phyloP scores from a whole-genome alignment of 2,888 invertebrate genomes.

The Syrista parreyssii region DNA sequence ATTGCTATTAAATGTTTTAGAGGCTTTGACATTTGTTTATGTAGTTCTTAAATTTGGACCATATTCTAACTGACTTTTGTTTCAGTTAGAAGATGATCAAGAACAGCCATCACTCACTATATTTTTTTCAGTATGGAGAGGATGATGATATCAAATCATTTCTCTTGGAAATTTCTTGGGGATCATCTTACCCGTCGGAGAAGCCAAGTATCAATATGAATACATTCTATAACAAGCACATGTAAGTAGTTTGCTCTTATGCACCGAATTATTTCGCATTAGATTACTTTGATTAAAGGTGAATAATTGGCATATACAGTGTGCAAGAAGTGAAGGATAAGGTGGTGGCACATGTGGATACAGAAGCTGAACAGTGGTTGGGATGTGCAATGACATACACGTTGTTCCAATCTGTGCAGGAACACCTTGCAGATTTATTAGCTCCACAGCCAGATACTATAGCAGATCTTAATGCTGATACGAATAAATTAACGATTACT shows the following conservation, averaged over 20 bases:
- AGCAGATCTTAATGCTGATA: conserved; percentile 64
- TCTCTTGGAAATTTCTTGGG: conserved; percentile 89
- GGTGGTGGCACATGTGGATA: conserved; percentile 72
- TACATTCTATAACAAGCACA: conserved; percentile 91
- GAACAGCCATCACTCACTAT: background rate
- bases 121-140: conserved; percentile 78
- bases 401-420: conserved; percentile 90
- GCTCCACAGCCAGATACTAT: conserved; percentile 76
- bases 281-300: conserved; percentile 33
- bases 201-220: conserved; percentile 86
- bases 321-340: conserved; percentile 77
- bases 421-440: conserved; percentile 79
- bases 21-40: background rate
- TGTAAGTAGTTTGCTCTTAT: conserved; percentile 74
- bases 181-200: conserved; percentile 85
- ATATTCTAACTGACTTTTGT: background rate
- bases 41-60: background rate
- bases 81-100: background rate
- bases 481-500: conserved; percentile 71
- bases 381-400: conserved; percentile 96
- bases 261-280: conserved; percentile 26
- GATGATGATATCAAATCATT: conserved; percentile 84
- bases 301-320: conserved; percentile 66
- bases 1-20: background rate
- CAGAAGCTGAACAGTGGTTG: conserved; percentile 84